phyloP scores from a whole-genome alignment of 2,888 invertebrate species.

The Meta bourneti region DNA sequence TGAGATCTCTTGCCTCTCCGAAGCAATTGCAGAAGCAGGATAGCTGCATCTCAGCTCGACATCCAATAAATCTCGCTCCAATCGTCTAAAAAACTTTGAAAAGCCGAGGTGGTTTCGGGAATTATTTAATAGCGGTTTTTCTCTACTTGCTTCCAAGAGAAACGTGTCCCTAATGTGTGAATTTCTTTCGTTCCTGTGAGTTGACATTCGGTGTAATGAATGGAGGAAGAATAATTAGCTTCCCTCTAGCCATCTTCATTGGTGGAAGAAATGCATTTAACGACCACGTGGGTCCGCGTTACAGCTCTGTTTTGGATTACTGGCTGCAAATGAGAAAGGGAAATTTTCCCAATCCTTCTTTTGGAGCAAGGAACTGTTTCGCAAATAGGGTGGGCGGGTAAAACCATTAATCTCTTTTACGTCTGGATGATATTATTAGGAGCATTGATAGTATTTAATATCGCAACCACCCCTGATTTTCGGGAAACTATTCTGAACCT shows the following conservation, averaged over 20 bases:
- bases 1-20: conserved; percentile 57
- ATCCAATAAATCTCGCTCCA: conserved; percentile 64
- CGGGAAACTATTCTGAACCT: background rate
- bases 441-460: background rate
- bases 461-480: background rate
- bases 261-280: background rate
- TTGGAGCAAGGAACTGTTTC: background rate
- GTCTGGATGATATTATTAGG: background rate
- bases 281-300: background rate
- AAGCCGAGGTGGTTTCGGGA: conserved; percentile 9
- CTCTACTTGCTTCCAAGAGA: background rate
- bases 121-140: conserved; percentile 54
- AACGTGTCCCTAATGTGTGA: conserved; percentile 48
- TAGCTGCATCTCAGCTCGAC: conserved; percentile 53
- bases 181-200: conserved; percentile 2
- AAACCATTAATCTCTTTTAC: background rate
- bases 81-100: conserved; percentile 55
- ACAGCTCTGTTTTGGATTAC: background rate
- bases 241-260: background rate
- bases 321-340: background rate
- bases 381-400: background rate
- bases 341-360: background rate
- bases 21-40: conserved; percentile 49
- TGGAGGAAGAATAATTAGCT: conserved; percentile 28
- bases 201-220: background rate